Evolutionary conservation across 2,797 vertebrate species (phyloP), one percentile per base, ranked within the genome.

Genomic region (Tympanoctomys barrerae): DNA sequence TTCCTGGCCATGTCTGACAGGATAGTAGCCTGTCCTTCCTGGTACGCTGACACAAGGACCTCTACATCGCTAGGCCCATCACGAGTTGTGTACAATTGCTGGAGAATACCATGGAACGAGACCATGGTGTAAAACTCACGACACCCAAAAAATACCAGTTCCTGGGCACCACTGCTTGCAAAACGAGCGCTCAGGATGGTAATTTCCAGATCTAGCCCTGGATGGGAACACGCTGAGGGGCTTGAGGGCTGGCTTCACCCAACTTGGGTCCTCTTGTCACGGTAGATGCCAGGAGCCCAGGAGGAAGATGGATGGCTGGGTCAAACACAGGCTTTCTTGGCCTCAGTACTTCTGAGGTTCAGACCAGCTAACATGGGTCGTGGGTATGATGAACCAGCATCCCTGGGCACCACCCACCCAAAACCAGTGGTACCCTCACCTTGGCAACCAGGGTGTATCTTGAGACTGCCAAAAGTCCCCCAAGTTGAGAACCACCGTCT

Each of bases 181-280:
- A 39, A 46, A 24, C 0, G 9, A 66, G 9, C 46, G 82, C 6
- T 1, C 31, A 33, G 22, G 4, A 6, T 0, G n/a, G 31, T 7
- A 2, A 13, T 12, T 26, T 82, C 71, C 90, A 52, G 4, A 39
- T 11, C 4, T 16, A 59, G 28, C 5, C 42, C 57, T 19, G 54
- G 18, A 2, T 28, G 33, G 9, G n/a, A 52, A 36, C 82, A 46
- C 42, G 19, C 24, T 3, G 9, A 42, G 16, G 11, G 36, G 18
- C 75, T 7, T 4, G 1, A 33, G 31, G 28, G 52, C 83, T 68
- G 21, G 28, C 4, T 16, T 9, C 4, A 14, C 2, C 70, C 7
- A 18, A 4, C 21, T 5, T 24, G 18, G 28, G 19, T 64, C 14
- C 0, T 46, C 31, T 70, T 39, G 31, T 12, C n/a, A 4, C 2